Evolutionary conservation across 2,797 vertebrate genomes (phyloP).

Genomic region (Peromyscus attwateri): DNA sequence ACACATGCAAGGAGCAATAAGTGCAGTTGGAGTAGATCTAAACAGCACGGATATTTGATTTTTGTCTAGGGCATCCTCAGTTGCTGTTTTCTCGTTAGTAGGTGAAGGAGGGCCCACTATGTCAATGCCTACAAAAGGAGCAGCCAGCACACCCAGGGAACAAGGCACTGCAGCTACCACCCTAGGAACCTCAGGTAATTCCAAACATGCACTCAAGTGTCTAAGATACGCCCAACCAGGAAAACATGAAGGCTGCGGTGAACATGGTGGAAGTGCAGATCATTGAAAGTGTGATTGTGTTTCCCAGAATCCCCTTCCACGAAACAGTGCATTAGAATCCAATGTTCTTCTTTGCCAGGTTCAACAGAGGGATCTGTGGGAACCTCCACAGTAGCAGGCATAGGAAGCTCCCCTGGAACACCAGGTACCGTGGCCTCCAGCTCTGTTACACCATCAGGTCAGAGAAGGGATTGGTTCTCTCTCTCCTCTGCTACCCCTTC

Average conservation of each 20-base stretch:
- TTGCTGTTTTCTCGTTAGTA: neutral
- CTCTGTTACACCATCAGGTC: neutral
- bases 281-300: neutral
- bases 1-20: neutral
- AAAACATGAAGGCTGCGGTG: neutral
- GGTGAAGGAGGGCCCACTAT: neutral
- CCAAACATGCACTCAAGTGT: too few relatives aligned
- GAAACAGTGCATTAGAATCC: too few relatives aligned
- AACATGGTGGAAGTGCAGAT: neutral
- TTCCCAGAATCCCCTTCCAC: neutral
- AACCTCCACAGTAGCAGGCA: neutral
- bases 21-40: neutral
- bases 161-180: neutral
- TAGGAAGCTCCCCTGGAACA: neutral
- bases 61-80: neutral
- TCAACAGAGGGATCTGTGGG: accelerated
- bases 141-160: neutral
- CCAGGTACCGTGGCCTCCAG: neutral
- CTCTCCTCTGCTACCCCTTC: neutral
- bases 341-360: neutral
- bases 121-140: too few relatives aligned
- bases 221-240: neutral
- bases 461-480: neutral
- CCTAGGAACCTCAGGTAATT: neutral
- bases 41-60: neutral